Percentiles rank a stretch among this genome's conserved stretches.
These are phyloP conservation scores for Acanthosepion pharaonis DNA, from an alignment of 2,888 invertebrate genomes.

Conservation along the genomic window DNA sequence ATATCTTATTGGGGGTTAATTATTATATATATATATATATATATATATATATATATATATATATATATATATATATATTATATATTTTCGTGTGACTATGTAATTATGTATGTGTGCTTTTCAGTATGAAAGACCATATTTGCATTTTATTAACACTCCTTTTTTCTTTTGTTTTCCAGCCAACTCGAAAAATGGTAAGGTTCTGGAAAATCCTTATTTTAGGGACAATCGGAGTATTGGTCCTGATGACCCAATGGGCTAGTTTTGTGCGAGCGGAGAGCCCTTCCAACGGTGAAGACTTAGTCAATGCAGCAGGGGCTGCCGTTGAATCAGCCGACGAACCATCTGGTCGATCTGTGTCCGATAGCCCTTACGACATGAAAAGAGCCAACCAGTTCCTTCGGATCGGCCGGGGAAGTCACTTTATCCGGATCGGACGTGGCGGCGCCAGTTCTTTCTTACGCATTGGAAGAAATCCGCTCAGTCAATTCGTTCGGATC, in stretches of 20 bases:
- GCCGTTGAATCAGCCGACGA: background rate
- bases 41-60: no score
- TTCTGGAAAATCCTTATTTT: slow-evolving; percentile 43
- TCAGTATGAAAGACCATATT: no score
- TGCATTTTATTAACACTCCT: no score
- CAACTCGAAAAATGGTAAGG: slow-evolving; percentile 45
- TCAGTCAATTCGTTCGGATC: slow-evolving; percentile 54
- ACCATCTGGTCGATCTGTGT: background rate
- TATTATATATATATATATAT: no score
- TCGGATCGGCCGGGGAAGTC: slow-evolving; percentile 49
- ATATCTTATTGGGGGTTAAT: no score
- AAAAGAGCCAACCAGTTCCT: slow-evolving; percentile 47
- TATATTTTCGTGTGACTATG: no score
- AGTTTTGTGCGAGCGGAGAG: slow-evolving; percentile 37
- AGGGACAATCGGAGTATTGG: slow-evolving; percentile 43
- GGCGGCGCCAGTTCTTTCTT: slow-evolving; percentile 40
- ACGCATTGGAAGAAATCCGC: slow-evolving; percentile 46
- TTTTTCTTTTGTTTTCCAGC: background rate
- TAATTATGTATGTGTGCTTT: no score
- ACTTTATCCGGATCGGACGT: slow-evolving; percentile 54
- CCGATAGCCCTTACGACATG: slow-evolving; percentile 2
- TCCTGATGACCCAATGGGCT: slow-evolving; percentile 40
- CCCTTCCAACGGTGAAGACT: slow-evolving; percentile 40
- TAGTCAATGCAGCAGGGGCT: slow-evolving; percentile 37
- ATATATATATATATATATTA: no score